Conservation (phyloP, 1,140 invertebrate species). For the Diuraphis noxia region DNA sequence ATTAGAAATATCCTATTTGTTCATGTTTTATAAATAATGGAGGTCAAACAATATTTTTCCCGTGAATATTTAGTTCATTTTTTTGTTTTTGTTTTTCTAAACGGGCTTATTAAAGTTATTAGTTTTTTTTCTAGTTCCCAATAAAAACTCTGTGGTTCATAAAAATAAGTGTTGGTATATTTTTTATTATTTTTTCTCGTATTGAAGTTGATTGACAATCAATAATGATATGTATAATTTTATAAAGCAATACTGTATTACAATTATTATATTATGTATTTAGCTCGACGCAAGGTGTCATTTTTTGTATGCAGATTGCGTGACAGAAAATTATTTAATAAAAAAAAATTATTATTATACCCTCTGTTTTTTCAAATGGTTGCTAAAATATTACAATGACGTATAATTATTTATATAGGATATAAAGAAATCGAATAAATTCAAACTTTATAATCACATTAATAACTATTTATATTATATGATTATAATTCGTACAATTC, state of each 20-base stretch:
- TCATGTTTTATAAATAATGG: conserved; percentile 7
- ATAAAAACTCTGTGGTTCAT: neutral
- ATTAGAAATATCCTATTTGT: conserved; percentile 32
- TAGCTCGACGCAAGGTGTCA: neutral
- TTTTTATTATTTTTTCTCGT: neutral
- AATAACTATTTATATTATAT: neutral
- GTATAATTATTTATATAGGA: neutral
- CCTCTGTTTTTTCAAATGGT: neutral
- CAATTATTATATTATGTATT: neutral
- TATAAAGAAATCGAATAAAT: neutral
- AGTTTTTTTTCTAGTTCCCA: neutral
- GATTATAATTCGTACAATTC: neutral
- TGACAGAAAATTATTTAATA: neutral
- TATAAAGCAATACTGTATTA: neutral
- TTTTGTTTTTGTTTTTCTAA: neutral
- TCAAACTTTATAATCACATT: neutral
- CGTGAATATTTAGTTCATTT: neutral
- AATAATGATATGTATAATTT: neutral
- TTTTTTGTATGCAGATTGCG: neutral
- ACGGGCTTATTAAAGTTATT: neutral
- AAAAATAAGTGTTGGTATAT: neutral
- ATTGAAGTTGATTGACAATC: neutral
- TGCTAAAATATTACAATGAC: neutral
- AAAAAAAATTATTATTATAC: neutral
- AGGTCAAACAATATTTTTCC: neutral